These are phyloP conservation scores for Venturia canescens DNA, from an alignment of 1,140 invertebrate species.

Conservation along the genomic window DNA sequence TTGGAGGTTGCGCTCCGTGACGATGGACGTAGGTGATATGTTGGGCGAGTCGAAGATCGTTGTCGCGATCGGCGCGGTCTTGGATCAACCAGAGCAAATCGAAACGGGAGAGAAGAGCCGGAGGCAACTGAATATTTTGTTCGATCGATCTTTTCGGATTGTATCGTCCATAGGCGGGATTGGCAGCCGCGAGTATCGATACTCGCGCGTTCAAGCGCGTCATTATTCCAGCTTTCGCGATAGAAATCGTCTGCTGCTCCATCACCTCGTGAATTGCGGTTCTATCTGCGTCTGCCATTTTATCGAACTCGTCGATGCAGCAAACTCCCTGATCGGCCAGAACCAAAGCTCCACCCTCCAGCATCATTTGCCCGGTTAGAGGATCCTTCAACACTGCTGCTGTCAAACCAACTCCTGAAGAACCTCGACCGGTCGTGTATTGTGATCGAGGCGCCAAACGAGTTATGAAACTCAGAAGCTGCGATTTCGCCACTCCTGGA, in stretches of 20 bases:
- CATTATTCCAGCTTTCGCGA: constrained; percentile 99
- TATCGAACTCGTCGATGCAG: constrained; percentile 99
- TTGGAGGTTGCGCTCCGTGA: constrained; percentile 91
- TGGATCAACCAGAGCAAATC: constrained; percentile 98
- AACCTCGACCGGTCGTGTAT: constrained; percentile 98
- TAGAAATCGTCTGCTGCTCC: constrained; percentile 99
- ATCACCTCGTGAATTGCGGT: constrained; percentile 99
- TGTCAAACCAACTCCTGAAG: constrained; percentile 98
- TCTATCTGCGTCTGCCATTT: constrained; percentile 97
- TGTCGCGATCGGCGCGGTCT: constrained; percentile 94
- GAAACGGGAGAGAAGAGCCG: constrained; percentile 98
- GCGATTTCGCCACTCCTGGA: constrained; percentile 99
- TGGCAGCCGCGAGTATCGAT: constrained; percentile 98
- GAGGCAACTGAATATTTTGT: constrained; percentile 98
- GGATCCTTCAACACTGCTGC: constrained; percentile 99
- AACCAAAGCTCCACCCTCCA: constrained; percentile 99
- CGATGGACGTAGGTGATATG: constrained; percentile 99
- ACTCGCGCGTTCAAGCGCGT: constrained; percentile 97
- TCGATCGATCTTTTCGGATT: constrained; percentile 96
- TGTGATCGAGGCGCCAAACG: constrained; percentile 93
- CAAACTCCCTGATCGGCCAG: constrained; percentile 98
- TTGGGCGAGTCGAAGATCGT: constrained; percentile 95
- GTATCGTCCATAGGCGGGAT: constrained; percentile 98
- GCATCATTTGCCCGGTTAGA: constrained; percentile 96
- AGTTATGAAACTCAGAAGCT: constrained; percentile 96